Evolutionary conservation across 2,888 invertebrate species (phyloP).

Genomic region (Andricus curvator): DNA sequence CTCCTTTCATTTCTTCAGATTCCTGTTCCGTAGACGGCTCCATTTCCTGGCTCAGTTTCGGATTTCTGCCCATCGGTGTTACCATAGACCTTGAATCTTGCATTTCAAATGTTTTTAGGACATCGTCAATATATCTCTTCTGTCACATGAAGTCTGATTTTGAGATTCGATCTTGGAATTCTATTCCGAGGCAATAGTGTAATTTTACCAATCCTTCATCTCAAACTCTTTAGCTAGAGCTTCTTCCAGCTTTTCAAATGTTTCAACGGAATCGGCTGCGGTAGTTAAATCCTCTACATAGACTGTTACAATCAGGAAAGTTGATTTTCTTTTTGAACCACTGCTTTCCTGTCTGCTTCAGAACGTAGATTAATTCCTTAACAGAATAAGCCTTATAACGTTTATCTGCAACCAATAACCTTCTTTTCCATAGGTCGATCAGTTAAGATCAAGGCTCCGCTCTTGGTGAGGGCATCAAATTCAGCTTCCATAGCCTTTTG

Average conservation of each 20-base stretch:
- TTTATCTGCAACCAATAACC: too few relatives aligned
- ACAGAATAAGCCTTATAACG: not conserved
- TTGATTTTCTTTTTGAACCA: not conserved
- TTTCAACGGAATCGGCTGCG: not conserved
- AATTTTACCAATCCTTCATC: not conserved
- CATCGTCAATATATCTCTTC: not conserved
- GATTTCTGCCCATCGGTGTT: not conserved
- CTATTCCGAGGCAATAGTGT: not conserved
- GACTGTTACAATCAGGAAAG: not conserved
- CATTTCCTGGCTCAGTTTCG: not conserved
- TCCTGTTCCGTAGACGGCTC: not conserved
- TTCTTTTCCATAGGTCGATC: not conserved
- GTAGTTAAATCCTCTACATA: not conserved
- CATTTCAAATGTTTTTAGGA: not conserved
- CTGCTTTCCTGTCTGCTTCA: not conserved
- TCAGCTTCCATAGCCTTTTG: not conserved
- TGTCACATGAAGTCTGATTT: not conserved
- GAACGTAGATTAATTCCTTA: not conserved
- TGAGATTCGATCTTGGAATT: not conserved
- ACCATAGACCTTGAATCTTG: not conserved
- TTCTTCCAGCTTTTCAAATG: not conserved
- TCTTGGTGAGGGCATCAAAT: not conserved
- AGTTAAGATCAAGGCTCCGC: not conserved
- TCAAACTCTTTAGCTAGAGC: not conserved
- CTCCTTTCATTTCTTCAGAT: too few relatives aligned